Conservation (phyloP, 2,797 vertebrate genomes). For the Myripristis murdjan region DNA sequence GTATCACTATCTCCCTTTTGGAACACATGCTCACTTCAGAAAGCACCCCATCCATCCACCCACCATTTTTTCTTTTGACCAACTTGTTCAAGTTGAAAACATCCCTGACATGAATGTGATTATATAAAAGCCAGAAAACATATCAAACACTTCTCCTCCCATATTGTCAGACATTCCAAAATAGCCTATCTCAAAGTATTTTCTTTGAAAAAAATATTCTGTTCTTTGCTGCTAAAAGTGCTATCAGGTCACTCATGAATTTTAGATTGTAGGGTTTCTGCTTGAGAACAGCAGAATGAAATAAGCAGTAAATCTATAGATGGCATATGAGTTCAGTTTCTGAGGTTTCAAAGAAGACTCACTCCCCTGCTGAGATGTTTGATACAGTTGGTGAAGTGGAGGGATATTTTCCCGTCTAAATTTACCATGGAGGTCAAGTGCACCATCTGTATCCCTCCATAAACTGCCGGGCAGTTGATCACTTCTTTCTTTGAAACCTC, state of each 20-base stretch:
- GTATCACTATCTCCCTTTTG: conserved; percentile 56
- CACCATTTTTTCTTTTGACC: no score
- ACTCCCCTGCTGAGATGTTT: not conserved
- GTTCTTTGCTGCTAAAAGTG: no score
- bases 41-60: not conserved
- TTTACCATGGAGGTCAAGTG: conserved; percentile 6
- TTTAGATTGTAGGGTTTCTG: not conserved
- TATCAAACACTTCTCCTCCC: not conserved
- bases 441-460: conserved; percentile 28
- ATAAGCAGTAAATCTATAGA: no score
- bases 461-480: conserved; percentile 2
- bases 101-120: no score
- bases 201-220: no score
- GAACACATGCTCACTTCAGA: conserved; percentile 56
- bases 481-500: conserved; percentile 34
- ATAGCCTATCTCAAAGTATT: no score
- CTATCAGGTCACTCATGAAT: not conserved
- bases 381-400: conserved; percentile 12
- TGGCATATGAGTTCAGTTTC: not conserved
- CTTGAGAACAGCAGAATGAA: not conserved
- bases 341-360: not conserved
- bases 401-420: conserved; percentile 6
- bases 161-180: not conserved
- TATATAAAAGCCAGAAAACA: not conserved
- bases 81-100: no score